Base-by-base conservation (phyloP, 2,113 vertebrate species). In the Neotragus pygmaeus region DNA sequence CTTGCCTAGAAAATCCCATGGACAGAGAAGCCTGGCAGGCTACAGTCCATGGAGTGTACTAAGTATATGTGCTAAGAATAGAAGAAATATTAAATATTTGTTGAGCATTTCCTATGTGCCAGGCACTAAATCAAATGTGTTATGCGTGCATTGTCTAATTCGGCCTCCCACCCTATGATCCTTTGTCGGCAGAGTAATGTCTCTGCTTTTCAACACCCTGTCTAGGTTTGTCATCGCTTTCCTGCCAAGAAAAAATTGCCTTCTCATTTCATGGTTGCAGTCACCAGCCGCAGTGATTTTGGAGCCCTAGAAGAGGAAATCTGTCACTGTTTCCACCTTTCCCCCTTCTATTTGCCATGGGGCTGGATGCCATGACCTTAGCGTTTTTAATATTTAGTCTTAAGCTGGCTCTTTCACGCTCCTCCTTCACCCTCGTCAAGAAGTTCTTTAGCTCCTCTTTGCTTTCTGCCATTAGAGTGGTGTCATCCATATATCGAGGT, bases 11-110 rank as follows among this genome's bases (percentile, higher is more conserved):
- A 43, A 75, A 75, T 75, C 36, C 10, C 70, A 75, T 75, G 36
- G 36, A 43, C 70, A 75, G 36, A 75, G 70, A 25, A 75, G 36
- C 70, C 70, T 75, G 70, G 23, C 21, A 27, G 70, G 12, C 70
- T 75, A 43, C 23, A 27, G 23, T 75, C 70, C 36, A 43, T 43
- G 12, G 11, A 10, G 23, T 60, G 15, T 58, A n/a, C 7, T 82
- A 78, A 92, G 45, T 83, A 47, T 53, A 12, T 58, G 33, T 93
- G 60, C 15, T 80, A 78, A 83, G n/a, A 33, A 80, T 25, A 78
- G 45, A 84, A 83, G 45, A 89, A 93, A 93, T 84, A 62, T 81
- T 93, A 97, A 89, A 57, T 73, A 94, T 89, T 86, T 97, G 49
- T 78, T 82, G 51, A 82, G 45, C 15, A 90, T 95, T 93, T 91